Evolutionary conservation across 2,888 invertebrate species (phyloP).

Genomic region (Cyaniris semiargus): DNA sequence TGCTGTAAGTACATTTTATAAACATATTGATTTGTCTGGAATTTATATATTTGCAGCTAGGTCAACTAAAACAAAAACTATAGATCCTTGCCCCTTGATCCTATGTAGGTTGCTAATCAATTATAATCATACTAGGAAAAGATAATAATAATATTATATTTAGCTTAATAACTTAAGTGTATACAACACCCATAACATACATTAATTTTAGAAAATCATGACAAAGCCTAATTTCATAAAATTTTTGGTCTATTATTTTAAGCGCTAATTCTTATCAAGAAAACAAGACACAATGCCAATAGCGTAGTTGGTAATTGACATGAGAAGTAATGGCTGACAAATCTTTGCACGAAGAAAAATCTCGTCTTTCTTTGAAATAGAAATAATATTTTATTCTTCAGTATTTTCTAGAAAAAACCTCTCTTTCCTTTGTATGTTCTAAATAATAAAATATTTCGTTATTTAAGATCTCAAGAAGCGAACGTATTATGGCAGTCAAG

Average conservation of each 20-base stretch:
- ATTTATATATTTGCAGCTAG: too few species aligned
- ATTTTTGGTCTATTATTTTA: background rate
- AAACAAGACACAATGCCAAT: background rate
- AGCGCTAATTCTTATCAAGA: background rate
- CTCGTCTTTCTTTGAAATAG: background rate
- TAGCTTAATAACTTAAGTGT: too few species aligned
- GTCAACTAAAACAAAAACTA: too few species aligned
- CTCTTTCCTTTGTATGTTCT: background rate
- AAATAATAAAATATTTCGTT: background rate
- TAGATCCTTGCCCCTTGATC: too few species aligned
- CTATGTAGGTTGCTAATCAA: too few species aligned
- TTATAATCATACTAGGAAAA: too few species aligned
- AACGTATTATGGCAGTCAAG: slow-evolving; percentile 45
- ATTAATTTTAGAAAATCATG: background rate
- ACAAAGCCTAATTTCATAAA: background rate
- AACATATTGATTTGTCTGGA: background rate
- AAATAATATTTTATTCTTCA: background rate
- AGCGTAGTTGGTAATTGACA: background rate
- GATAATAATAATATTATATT: too few species aligned
- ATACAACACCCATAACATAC: too few species aligned
- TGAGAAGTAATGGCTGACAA: background rate
- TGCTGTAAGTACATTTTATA: background rate
- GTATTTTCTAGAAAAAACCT: background rate
- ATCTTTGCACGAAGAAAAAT: background rate
- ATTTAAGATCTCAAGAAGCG: background rate